These are phyloP conservation scores for Heliothis subflexa DNA, from an alignment of 1,140 invertebrate species.

Conservation along the genomic window DNA sequence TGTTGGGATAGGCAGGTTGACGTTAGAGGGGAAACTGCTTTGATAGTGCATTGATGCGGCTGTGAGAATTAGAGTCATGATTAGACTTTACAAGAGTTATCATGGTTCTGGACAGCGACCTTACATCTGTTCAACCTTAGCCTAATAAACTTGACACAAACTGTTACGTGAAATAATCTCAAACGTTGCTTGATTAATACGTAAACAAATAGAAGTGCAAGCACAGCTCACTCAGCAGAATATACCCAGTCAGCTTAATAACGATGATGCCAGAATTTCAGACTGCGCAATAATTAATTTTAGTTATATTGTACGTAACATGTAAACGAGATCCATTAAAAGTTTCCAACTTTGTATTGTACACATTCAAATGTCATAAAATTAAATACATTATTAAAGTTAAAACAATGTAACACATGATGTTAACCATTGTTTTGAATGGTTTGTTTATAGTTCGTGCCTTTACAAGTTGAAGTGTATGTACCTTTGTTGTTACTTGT, in stretches of 20 bases:
- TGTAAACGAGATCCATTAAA: conserved; percentile 29
- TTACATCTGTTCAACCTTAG: too few relatives aligned
- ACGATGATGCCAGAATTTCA: neutral
- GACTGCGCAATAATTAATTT: neutral
- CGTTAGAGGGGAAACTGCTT: neutral
- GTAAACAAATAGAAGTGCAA: neutral
- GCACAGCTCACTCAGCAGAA: neutral
- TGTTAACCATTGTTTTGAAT: conserved; percentile 59
- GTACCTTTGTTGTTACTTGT: conserved; percentile 45
- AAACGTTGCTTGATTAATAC: neutral
- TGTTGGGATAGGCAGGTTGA: neutral
- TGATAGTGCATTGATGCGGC: too few relatives aligned
- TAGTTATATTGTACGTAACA: neutral
- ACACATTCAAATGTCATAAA: neutral
- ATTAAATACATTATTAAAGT: conserved; percentile 31
- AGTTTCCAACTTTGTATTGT: neutral
- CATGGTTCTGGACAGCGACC: too few relatives aligned
- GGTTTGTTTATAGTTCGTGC: conserved; percentile 61
- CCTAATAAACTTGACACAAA: too few relatives aligned
- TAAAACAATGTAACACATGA: conserved; percentile 34
- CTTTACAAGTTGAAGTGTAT: conserved; percentile 55
- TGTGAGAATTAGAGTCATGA: too few relatives aligned
- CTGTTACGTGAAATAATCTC: neutral
- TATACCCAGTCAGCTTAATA: neutral
- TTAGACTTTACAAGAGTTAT: too few relatives aligned